Evolutionary conservation across 1,140 invertebrate genomes (phyloP).

Genomic region (Drosophila ananassae): DNA sequence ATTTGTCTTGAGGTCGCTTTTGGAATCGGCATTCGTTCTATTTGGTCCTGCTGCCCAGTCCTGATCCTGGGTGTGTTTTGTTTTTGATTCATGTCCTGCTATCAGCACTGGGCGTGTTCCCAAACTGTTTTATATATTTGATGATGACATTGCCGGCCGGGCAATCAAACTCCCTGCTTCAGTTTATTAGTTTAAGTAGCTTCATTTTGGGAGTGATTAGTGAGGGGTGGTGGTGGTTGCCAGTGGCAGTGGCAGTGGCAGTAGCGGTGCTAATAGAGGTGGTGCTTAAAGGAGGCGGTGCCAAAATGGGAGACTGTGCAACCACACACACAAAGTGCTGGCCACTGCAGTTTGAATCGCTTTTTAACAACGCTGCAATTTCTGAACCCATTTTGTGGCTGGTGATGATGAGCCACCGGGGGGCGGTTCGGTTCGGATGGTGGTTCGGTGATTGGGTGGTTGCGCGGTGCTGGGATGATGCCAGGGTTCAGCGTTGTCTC

Average conservation of each 20-base stretch:
- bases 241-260: neutral
- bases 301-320: slow-evolving; percentile 16
- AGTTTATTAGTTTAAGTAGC: slow-evolving; percentile 80
- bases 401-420: slow-evolving; percentile 44
- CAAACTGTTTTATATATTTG: slow-evolving; percentile 45
- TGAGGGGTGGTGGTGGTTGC: slow-evolving; percentile 1
- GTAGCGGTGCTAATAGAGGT: neutral
- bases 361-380: slow-evolving; percentile 79
- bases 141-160: slow-evolving; percentile 71
- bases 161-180: slow-evolving; percentile 38
- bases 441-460: neutral
- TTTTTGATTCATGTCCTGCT: slow-evolving; percentile 74
- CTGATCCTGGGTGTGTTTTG: slow-evolving; percentile 65
- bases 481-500: slow-evolving; percentile 34
- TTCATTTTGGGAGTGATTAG: slow-evolving; percentile 75
- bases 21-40: slow-evolving; percentile 11
- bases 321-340: slow-evolving; percentile 46
- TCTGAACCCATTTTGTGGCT: slow-evolving; percentile 52
- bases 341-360: slow-evolving; percentile 64
- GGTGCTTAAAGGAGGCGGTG: neutral
- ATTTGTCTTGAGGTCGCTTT: slow-evolving; percentile 42
- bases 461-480: neutral
- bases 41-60: neutral
- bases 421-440: neutral
- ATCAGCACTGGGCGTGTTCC: slow-evolving; percentile 75